Base-by-base conservation (phyloP, 2,888 invertebrate species). In the Spilarctia lutea region DNA sequence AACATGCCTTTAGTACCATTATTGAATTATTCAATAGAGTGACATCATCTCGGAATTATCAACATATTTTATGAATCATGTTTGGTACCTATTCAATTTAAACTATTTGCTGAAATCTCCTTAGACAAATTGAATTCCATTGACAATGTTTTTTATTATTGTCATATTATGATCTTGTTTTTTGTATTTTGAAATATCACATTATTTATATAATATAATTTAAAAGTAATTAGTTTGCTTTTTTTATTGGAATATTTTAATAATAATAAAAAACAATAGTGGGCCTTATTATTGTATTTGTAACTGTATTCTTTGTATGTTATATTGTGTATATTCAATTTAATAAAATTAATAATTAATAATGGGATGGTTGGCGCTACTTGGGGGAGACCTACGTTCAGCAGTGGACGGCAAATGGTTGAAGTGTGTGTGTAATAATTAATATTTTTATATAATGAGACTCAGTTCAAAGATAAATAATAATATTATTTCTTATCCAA, bases 61-160 rank as follows among this genome's bases (percentile, higher is more conserved):
- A 56, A 56, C 56, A 71, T 30, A n/a, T n/a, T n/a, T n/a, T n/a
- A 71, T 45, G 42, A 63, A 71, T 63, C 56, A 70, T 63, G 10
- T 56, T 70, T 30, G 13, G 63, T 30, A n/a, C n/a, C n/a, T n/a
- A 33, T 52, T 52, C 10, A n/a, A 11, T 69, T 7, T 1, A 63
- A 63, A 27, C 27, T 30, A 42, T 42, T 63, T 63, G 63, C 20
- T 42, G 30, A 42, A 16, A 63, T 70, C 4, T 20, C 42, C 63
- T 63, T 63, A 18, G n/a, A n/a, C n/a, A n/a, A 63, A 27, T 18
- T 63, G 18, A 56, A 56, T n/a, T 30, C 16, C 27, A 63, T 63
- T 30, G 30, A 30, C 63, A 30, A 60, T 3, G 16, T 27, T 63
- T 30, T 3, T 30, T 6, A 2, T 30, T 30, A 52, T 24, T 24